Evolutionary conservation across 2,113 vertebrate species (phyloP).

Genomic region (Accipiter virgatus): DNA sequence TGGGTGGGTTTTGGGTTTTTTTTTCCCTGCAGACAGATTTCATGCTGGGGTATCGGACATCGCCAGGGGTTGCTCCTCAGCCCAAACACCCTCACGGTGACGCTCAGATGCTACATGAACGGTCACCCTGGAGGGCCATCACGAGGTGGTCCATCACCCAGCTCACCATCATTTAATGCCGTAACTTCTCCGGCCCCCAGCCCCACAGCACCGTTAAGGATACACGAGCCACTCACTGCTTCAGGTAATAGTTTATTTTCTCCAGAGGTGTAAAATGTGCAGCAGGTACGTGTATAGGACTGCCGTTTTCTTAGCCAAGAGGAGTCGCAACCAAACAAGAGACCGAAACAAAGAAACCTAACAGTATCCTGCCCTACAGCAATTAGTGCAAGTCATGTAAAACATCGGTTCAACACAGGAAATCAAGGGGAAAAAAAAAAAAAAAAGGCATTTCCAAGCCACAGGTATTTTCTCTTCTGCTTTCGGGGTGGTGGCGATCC

Average conservation of each 20-base stretch:
- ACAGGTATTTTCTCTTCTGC: neutral
- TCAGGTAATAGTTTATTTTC: constrained; percentile 63
- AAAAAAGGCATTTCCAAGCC: constrained; percentile 32
- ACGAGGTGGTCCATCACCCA: neutral
- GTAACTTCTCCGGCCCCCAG: neutral
- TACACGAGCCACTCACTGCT: neutral
- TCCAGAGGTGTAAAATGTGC: constrained; percentile 56
- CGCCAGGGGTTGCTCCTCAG: neutral
- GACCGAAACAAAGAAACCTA: constrained; percentile 16
- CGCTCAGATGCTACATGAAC: neutral
- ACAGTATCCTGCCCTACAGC: constrained; percentile 41
- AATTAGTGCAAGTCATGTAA: constrained; percentile 63
- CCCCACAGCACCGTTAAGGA: neutral
- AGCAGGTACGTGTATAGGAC: constrained; percentile 49
- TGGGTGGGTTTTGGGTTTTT: rapidly evolving
- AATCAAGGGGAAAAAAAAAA: neutral
- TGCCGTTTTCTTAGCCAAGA: neutral
- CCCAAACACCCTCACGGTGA: neutral
- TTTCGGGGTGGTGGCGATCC: rapidly evolving
- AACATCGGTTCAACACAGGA: constrained; percentile 33
- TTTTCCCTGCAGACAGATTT: too few relatives aligned
- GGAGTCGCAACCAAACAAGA: constrained; percentile 16
- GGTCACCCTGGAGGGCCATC: neutral
- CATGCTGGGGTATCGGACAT: rapidly evolving
- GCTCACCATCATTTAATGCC: rapidly evolving